A percentile compares a stretch with the other conserved stretches of the same genome.
Evolutionary conservation across 1,140 invertebrate genomes (phyloP).

Genomic region (Zaprionus taronus): DNA sequence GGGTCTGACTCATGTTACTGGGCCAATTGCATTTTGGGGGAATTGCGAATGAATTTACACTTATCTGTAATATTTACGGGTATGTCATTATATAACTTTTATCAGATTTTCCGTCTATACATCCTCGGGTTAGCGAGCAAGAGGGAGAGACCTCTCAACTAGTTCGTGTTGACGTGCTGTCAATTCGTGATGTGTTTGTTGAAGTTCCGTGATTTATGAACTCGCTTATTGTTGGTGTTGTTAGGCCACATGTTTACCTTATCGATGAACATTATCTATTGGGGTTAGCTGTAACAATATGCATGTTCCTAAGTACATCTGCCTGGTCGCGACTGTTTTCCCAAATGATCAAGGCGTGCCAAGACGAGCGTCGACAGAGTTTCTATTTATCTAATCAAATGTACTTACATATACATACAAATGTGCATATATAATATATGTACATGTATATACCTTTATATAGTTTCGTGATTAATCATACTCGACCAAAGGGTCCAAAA

Average conservation of each 20-base stretch:
- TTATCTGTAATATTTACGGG: constrained; percentile 7
- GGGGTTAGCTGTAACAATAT: constrained; percentile 30
- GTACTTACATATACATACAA: not conserved
- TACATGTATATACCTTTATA: not conserved
- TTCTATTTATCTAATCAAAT: constrained; percentile 19
- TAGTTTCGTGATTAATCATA: constrained; percentile 2
- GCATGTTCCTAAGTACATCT: not conserved
- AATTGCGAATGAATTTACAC: not conserved
- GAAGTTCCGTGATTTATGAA: not conserved
- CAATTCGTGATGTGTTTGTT: constrained; percentile 13
- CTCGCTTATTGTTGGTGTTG: constrained; percentile 6
- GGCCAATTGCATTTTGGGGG: not conserved
- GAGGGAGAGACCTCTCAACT: not conserved
- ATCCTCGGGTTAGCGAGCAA: not conserved
- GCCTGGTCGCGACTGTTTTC: not conserved
- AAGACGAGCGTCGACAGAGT: not conserved
- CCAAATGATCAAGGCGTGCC: constrained; percentile 23
- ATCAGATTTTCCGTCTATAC: constrained; percentile 5
- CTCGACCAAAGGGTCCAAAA: constrained; percentile 1
- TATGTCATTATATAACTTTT: not conserved
- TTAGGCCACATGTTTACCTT: constrained; percentile 31
- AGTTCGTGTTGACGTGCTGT: not conserved
- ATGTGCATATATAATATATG: not conserved
- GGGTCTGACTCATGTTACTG: constrained; percentile 29
- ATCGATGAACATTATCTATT: constrained; percentile 46